These are phyloP conservation scores for Anabacerthia variegaticeps DNA, from an alignment of 2,797 vertebrate genomes.

Conservation along the genomic window DNA sequence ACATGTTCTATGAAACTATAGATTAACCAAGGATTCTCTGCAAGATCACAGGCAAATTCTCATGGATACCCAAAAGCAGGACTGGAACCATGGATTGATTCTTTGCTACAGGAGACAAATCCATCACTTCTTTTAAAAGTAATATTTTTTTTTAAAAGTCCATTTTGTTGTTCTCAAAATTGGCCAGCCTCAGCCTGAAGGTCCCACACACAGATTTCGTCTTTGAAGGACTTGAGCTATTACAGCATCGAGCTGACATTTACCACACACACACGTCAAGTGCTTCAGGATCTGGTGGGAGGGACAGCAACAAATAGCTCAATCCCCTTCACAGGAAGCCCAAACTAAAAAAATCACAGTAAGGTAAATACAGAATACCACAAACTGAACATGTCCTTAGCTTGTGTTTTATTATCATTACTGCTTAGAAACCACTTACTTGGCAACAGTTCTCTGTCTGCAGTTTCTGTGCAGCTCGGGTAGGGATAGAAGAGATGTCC, in stretches of 20 bases:
- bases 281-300: neutral
- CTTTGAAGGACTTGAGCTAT: neutral
- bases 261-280: neutral
- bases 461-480: constrained; percentile 97
- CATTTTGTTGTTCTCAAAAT: neutral
- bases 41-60: neutral
- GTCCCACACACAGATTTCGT: neutral
- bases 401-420: constrained; percentile 45
- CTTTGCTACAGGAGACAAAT: neutral
- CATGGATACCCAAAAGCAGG: neutral
- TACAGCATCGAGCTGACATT: neutral
- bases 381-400: neutral
- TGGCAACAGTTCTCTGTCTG: constrained; percentile 96
- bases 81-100: neutral
- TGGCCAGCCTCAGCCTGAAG: neutral
- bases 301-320: constrained; percentile 30
- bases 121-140: neutral
- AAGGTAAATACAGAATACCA: constrained; percentile 51
- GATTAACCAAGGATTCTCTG: neutral
- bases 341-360: constrained; percentile 1
- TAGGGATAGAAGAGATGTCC: constrained; percentile 99
- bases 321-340: neutral
- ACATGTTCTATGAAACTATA: neutral
- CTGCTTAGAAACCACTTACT: constrained; percentile 82
- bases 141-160: neutral